Evolutionary conservation across 2,797 vertebrate genomes (phyloP).

Genomic region (Aythya fuligula): DNA sequence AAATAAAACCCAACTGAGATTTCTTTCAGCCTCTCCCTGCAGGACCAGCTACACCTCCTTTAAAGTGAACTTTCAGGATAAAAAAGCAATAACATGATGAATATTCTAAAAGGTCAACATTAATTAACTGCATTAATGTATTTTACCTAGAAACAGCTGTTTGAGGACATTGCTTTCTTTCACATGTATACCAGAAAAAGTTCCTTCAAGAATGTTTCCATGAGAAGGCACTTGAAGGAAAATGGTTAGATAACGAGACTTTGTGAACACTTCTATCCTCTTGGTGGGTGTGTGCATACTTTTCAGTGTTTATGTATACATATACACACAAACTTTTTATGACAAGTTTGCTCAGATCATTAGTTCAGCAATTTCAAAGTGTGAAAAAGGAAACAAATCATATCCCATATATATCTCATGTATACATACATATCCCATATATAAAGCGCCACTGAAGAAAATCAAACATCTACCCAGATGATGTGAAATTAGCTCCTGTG

Average conservation of each 20-base stretch:
- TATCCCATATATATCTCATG: background rate
- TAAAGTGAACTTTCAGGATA: slow-evolving; percentile 65
- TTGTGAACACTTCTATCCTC: background rate
- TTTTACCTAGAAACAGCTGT: slow-evolving; percentile 66
- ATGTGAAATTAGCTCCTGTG: background rate
- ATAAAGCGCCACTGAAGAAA: background rate
- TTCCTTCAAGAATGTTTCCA: background rate
- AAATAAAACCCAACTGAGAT: slow-evolving; percentile 49
- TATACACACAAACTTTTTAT: background rate
- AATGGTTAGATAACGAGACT: background rate
- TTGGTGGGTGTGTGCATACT: fast-evolving
- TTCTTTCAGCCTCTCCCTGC: slow-evolving; percentile 26
- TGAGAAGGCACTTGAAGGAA: background rate
- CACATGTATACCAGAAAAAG: background rate
- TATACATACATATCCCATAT: background rate
- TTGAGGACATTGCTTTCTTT: slow-evolving; percentile 35
- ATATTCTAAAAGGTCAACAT: slow-evolving; percentile 76
- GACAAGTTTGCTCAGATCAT: background rate
- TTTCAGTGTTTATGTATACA: fast-evolving
- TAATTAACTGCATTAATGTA: slow-evolving; percentile 75
- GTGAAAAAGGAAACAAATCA: slow-evolving; percentile 13
- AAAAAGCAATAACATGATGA: slow-evolving; percentile 63
- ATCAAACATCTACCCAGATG: background rate
- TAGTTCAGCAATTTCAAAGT: background rate
- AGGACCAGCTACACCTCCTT: slow-evolving; percentile 40